A percentile compares a stretch with the other conserved stretches of the same genome.
Conservation (phyloP, 1,140 invertebrate genomes). For the Euura lappo region DNA sequence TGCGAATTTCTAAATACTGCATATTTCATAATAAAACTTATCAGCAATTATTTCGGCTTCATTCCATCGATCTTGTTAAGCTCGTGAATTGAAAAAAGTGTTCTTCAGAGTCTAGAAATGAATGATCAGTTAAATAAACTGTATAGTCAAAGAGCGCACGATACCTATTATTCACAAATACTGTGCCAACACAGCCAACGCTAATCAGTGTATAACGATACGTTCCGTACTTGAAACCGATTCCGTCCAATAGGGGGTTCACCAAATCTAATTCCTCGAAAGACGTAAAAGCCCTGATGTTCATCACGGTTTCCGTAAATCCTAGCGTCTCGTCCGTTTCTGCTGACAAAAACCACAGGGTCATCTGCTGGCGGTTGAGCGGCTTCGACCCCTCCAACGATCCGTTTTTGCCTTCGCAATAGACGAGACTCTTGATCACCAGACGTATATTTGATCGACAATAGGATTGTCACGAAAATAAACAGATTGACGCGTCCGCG, state of each 20-base stretch:
- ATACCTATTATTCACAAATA: too few species aligned
- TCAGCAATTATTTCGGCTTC: too few species aligned
- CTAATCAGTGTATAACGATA: background rate
- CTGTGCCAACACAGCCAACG: too few species aligned
- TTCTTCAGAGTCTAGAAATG: too few species aligned
- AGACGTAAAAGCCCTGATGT: conserved; percentile 62
- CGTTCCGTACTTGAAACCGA: conserved; percentile 68
- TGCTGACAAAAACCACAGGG: conserved; percentile 65
- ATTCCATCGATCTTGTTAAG: too few species aligned
- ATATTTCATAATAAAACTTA: too few species aligned
- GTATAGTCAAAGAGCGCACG: too few species aligned
- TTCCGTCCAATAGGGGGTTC: conserved; percentile 69
- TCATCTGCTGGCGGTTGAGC: conserved; percentile 65
- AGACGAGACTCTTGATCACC: background rate
- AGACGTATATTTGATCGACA: background rate
- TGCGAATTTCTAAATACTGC: too few species aligned
- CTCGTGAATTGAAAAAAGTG: too few species aligned
- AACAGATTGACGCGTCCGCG: background rate
- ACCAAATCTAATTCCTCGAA: conserved; percentile 76
- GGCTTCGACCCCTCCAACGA: conserved; percentile 65
- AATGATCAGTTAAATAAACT: too few species aligned
- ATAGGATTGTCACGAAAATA: background rate
- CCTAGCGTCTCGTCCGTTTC: conserved; percentile 60
- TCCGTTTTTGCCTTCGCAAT: conserved; percentile 56
- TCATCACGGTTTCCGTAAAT: conserved; percentile 60